phyloP scores from a whole-genome alignment of 2,888 invertebrate genomes.

The Pristionchus exspectatus region DNA sequence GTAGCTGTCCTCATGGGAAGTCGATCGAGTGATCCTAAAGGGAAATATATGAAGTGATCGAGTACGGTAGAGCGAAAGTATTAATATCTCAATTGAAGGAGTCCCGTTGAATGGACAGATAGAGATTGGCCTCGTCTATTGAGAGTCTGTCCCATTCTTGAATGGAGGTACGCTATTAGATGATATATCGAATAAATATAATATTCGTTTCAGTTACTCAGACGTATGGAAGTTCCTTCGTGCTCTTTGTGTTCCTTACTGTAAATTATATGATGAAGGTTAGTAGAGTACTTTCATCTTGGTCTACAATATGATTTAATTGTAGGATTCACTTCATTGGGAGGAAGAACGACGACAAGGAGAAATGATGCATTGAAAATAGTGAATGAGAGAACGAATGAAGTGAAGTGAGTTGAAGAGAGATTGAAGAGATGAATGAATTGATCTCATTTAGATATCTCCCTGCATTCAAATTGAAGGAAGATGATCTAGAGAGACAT shows the following conservation, averaged over 20 bases:
- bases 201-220: conserved; percentile 91
- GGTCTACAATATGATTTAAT: conserved; percentile 64
- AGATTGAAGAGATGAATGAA: background rate
- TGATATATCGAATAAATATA: background rate
- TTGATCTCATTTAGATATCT: conserved; percentile 61
- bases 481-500: conserved; percentile 64
- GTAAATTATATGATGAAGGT: conserved; percentile 87
- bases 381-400: conserved; percentile 78
- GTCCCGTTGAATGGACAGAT: conserved; percentile 85
- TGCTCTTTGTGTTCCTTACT: conserved; percentile 89
- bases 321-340: conserved; percentile 91
- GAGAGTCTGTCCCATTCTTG: conserved; percentile 82
- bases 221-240: conserved; percentile 94
- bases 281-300: conserved; percentile 46
- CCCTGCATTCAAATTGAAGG: conserved; percentile 70
- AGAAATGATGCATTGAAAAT: conserved; percentile 87
- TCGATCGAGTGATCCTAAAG: conserved; percentile 87
- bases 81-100: conserved; percentile 50
- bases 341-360: conserved; percentile 87
- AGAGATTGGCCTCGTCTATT: conserved; percentile 91
- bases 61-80: background rate
- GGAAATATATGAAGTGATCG: conserved; percentile 68
- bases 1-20: conserved; percentile 94
- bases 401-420: conserved; percentile 12
- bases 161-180: conserved; percentile 62